A percentile compares a stretch with the other conserved stretches of the same genome.
Evolutionary conservation across 1,140 invertebrate genomes (phyloP).

Genomic region (Acyrthosiphon pisum): DNA sequence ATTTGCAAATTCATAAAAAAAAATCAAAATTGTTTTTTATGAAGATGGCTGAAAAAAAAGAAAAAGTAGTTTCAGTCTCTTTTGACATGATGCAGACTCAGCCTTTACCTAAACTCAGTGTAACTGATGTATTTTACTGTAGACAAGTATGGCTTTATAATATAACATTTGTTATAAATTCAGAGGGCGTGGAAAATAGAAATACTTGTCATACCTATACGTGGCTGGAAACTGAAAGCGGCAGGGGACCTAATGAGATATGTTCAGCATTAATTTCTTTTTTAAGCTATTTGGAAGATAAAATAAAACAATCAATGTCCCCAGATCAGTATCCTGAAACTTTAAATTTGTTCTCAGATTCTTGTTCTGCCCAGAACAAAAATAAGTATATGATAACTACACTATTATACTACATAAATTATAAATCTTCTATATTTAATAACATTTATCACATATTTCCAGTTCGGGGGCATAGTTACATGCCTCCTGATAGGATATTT

Average conservation of each 20-base stretch:
- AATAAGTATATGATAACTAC: not conserved
- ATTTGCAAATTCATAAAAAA: conserved; percentile 16
- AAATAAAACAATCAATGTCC: too few species aligned
- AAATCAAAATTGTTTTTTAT: not conserved
- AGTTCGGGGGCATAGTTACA: conserved; percentile 49
- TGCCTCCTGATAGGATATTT: conserved; percentile 62
- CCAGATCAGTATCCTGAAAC: too few species aligned
- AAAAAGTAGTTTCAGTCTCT: not conserved
- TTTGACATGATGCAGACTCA: conserved; percentile 59
- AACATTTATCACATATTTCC: conserved; percentile 58
- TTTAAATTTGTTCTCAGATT: conserved; percentile 38
- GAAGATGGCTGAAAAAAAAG: not conserved
- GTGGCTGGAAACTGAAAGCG: conserved; percentile 61
- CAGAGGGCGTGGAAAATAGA: conserved; percentile 58
- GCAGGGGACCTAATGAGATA: conserved; percentile 59
- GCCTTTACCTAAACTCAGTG: conserved; percentile 55
- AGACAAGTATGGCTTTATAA: conserved; percentile 62
- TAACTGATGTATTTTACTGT: conserved; percentile 59
- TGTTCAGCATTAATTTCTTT: too few species aligned
- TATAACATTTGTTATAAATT: conserved; percentile 60
- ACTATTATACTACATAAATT: not conserved
- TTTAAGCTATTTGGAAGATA: too few species aligned
- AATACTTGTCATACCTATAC: conserved; percentile 59
- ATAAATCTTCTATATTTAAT: conserved; percentile 44
- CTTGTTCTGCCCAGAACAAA: conserved; percentile 33